Evolutionary conservation across 2,888 invertebrate genomes (phyloP).

Genomic region (Endomychus coccineus): DNA sequence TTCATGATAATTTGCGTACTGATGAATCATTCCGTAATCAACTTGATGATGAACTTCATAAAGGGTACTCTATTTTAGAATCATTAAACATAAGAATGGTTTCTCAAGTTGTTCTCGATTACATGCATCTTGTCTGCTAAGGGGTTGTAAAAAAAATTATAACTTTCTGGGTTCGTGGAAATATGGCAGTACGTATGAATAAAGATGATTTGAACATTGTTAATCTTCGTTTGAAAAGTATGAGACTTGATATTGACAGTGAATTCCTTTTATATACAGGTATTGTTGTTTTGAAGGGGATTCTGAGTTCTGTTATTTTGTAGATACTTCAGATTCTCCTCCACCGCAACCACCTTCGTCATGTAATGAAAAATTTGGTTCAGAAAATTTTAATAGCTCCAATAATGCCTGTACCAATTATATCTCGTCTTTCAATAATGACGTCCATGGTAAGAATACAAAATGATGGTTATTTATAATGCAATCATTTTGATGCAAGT

Average conservation of each 20-base stretch:
- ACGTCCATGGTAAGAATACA: too few relatives aligned
- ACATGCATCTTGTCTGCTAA: slow-evolving; percentile 22
- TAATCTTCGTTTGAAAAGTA: slow-evolving; percentile 2
- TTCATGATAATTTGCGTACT: slow-evolving; percentile 18
- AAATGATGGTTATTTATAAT: too few relatives aligned
- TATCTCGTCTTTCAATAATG: too few relatives aligned
- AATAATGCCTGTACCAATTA: too few relatives aligned
- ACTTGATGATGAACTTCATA: slow-evolving; percentile 21
- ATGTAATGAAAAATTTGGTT: too few relatives aligned
- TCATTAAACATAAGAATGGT: too few relatives aligned
- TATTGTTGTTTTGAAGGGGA: slow-evolving; percentile 6
- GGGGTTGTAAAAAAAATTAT: slow-evolving; percentile 21
- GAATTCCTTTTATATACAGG: too few relatives aligned
- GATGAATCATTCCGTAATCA: slow-evolving; percentile 19
- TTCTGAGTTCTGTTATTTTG: too few relatives aligned
- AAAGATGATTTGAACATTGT: neutral
- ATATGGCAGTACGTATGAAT: neutral
- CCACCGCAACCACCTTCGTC: too few relatives aligned
- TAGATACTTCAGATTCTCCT: too few relatives aligned
- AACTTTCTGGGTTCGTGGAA: slow-evolving; percentile 14
- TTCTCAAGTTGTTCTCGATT: slow-evolving; percentile 22
- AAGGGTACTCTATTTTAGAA: slow-evolving; percentile 18
- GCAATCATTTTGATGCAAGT: too few relatives aligned
- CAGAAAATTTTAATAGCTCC: too few relatives aligned
- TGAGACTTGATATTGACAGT: slow-evolving; percentile 10